These are phyloP conservation scores for Drepanosiphum platanoidis DNA, from an alignment of 2,888 invertebrate genomes.

Conservation along the genomic window DNA sequence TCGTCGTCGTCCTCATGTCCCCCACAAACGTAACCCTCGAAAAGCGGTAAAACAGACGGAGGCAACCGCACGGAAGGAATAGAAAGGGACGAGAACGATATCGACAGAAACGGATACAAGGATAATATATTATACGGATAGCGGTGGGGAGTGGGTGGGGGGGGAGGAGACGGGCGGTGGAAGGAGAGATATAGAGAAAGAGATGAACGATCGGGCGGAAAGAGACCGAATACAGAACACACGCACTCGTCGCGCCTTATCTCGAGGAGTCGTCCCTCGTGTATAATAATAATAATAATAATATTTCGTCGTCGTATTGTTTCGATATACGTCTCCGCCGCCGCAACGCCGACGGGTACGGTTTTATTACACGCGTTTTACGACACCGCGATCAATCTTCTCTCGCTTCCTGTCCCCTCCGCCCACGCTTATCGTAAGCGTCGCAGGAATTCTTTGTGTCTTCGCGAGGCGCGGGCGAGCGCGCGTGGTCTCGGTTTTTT, in stretches of 20 bases:
- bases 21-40: too few species aligned
- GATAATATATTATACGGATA: not conserved
- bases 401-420: not conserved
- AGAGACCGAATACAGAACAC: not conserved
- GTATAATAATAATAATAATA: slow-evolving; percentile 27
- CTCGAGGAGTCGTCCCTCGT: slow-evolving; percentile 1
- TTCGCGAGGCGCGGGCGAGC: not conserved
- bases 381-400: slow-evolving; percentile 36
- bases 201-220: too few species aligned
- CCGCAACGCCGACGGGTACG: not conserved
- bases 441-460: not conserved
- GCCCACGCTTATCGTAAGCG: not conserved
- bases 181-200: not conserved
- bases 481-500: not conserved
- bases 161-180: not conserved
- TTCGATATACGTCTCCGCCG: slow-evolving; percentile 15
- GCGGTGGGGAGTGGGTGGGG: not conserved
- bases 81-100: not conserved
- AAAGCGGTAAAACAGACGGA: too few species aligned
- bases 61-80: too few species aligned
- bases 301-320: slow-evolving; percentile 37
- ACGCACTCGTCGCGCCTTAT: slow-evolving; percentile 1
- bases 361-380: slow-evolving; percentile 49
- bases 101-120: not conserved
- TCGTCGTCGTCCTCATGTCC: not conserved